Conservation (phyloP, 35 echinoderm and acorn worm genomes). For the Stichopus chloronotus region DNA sequence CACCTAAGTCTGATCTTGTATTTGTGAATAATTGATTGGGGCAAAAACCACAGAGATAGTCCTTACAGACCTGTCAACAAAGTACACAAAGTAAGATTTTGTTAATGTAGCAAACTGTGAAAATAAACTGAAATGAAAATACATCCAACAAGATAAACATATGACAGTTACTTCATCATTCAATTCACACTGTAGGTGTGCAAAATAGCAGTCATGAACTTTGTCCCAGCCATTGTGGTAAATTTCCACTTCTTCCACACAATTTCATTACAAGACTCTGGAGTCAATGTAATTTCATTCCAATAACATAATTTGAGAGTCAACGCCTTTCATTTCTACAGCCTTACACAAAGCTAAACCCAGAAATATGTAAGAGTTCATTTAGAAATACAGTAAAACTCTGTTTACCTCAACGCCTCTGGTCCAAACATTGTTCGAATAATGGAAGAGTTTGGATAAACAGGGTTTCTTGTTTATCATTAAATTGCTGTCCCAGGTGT, state of each 20-base stretch:
- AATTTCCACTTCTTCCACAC: neutral
- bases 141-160: neutral
- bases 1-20: conserved; percentile 97
- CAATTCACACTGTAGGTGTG: neutral
- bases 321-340: too few relatives aligned
- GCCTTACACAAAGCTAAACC: too few relatives aligned
- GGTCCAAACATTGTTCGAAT: too few relatives aligned
- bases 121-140: conserved; percentile 6
- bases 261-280: neutral
- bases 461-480: too few relatives aligned
- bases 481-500: too few relatives aligned
- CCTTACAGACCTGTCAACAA: conserved; percentile 78
- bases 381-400: too few relatives aligned
- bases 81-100: too few relatives aligned
- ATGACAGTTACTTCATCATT: neutral
- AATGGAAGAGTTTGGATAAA: too few relatives aligned
- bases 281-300: too few relatives aligned
- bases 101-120: neutral
- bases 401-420: too few relatives aligned
- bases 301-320: too few relatives aligned
- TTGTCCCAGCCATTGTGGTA: neutral
- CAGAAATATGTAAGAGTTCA: too few relatives aligned
- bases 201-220: neutral
- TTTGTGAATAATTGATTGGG: conserved; percentile 94
- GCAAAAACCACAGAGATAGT: conserved; percentile 88